Conservation (phyloP, 2,113 vertebrate genomes). For the Peromyscus leucopus region DNA sequence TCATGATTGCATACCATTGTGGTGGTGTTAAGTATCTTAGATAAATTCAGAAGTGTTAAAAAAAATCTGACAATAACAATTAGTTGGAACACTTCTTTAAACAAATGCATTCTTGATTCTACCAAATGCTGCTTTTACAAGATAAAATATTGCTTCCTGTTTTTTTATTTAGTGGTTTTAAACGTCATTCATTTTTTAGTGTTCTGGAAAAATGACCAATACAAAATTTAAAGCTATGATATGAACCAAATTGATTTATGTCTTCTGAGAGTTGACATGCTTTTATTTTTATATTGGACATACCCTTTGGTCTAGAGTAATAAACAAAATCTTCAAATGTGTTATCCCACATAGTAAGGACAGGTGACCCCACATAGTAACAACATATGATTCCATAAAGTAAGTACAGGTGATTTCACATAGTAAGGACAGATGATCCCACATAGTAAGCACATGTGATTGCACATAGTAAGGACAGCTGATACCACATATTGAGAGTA, state of each 20-base stretch:
- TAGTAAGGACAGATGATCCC: not conserved
- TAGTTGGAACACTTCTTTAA: constrained; percentile 6
- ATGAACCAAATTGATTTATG: not conserved
- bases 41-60: constrained; percentile 39
- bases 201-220: not conserved
- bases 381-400: not conserved
- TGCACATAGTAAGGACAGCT: not conserved
- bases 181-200: not conserved
- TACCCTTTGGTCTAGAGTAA: not conserved
- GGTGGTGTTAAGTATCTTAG: not conserved
- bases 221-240: not conserved
- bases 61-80: not conserved
- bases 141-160: not conserved
- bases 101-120: not conserved
- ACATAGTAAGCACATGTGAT: not conserved
- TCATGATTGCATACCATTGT: not conserved
- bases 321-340: not conserved
- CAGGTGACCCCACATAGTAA: not conserved
- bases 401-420: not conserved
- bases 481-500: not conserved
- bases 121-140: constrained; percentile 36
- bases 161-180: not conserved
- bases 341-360: not conserved
- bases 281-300: not conserved
- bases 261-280: not conserved